A percentile compares a stretch with the other conserved stretches of the same genome.
Conservation (phyloP, 2,888 invertebrate genomes). For the Nemoura dubitans region DNA sequence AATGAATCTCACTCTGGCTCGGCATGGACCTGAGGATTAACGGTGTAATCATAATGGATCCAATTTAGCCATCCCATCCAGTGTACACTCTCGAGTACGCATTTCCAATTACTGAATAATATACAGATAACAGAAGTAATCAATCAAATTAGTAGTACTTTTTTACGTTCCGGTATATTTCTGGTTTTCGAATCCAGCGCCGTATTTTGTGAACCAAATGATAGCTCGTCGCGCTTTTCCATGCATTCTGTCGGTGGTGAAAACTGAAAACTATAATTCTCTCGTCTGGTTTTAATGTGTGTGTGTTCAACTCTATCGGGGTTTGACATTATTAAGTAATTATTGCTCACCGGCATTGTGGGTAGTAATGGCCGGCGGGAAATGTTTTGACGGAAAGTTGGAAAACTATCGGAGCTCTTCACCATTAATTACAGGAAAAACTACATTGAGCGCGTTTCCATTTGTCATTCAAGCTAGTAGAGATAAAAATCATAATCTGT, state of each 20-base stretch:
- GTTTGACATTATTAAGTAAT: not conserved
- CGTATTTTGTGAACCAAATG: not conserved
- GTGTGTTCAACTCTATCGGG: not conserved
- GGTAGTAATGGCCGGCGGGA: not conserved
- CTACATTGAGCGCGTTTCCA: not conserved
- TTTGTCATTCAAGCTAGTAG: not conserved
- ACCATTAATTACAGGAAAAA: slow-evolving; percentile 5
- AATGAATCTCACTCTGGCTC: not conserved
- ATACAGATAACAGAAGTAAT: not conserved
- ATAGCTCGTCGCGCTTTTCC: not conserved
- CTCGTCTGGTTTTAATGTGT: not conserved
- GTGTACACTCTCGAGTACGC: not conserved
- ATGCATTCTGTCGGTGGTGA: no score
- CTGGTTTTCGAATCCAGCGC: not conserved
- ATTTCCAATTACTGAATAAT: not conserved
- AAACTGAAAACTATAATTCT: not conserved
- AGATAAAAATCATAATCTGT: not conserved
- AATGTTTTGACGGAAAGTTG: not conserved
- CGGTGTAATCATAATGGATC: not conserved
- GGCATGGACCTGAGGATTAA: not conserved
- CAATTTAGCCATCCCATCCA: not conserved
- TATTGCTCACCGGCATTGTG: not conserved
- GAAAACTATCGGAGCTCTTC: not conserved
- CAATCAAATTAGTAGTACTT: not conserved
- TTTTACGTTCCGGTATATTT: not conserved